Percentiles rank a stretch among this genome's conserved stretches.
These are phyloP conservation scores for Lamprotornis superbus DNA, from an alignment of 2,113 vertebrate species.

Conservation along the genomic window DNA sequence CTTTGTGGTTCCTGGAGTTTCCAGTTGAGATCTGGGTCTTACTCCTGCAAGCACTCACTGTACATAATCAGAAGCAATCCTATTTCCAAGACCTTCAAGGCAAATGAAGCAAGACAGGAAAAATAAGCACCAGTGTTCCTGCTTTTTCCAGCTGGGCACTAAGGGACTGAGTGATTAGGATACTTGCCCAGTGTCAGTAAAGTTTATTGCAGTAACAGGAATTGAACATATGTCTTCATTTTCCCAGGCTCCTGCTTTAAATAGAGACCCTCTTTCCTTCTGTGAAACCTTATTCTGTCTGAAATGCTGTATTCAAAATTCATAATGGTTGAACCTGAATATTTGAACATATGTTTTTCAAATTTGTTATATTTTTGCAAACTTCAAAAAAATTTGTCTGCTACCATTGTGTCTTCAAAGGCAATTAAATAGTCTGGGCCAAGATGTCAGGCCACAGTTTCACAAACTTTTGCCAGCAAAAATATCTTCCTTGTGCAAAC, in stretches of 20 bases:
- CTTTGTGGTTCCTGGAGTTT: not conserved
- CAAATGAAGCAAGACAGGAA: constrained; percentile 21
- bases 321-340: not conserved
- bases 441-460: constrained; percentile 1
- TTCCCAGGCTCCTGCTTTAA: constrained; percentile 11
- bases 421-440: not conserved
- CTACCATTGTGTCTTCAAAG: not conserved
- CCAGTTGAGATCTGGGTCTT: not conserved
- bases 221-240: not conserved
- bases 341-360: not conserved
- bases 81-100: not conserved
- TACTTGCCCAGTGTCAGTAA: not conserved
- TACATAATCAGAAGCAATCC: not conserved
- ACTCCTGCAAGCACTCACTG: not conserved
- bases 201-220: constrained; percentile 7
- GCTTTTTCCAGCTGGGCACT: not conserved
- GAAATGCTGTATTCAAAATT: not conserved
- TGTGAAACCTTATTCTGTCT: constrained; percentile 21
- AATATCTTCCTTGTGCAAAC: constrained; percentile 39
- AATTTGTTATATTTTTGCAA: not conserved
- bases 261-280: not conserved
- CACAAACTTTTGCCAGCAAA: constrained; percentile 35
- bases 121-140: constrained; percentile 15
- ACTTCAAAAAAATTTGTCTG: not conserved
- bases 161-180: not conserved